Evolutionary conservation across 1,140 invertebrate genomes (phyloP).

Genomic region (Brachionus angularis): DNA sequence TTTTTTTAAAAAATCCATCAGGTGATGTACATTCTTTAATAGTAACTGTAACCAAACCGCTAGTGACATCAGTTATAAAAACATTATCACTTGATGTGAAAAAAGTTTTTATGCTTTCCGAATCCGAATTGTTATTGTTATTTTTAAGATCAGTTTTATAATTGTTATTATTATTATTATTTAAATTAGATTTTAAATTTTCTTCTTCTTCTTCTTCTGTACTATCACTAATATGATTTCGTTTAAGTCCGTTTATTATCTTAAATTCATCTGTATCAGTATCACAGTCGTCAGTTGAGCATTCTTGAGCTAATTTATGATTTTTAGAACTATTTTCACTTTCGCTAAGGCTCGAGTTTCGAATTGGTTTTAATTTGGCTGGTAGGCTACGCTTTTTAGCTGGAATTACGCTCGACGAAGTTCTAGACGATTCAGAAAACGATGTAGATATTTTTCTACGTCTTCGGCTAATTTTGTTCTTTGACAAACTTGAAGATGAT

Average conservation of each 20-base stretch:
- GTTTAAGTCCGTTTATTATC: conserved; percentile 11
- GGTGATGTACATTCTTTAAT: conserved; percentile 34
- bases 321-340: conserved; percentile 18
- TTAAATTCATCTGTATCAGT: background rate
- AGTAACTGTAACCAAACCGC: conserved; percentile 27
- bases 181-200: background rate
- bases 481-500: too few species aligned
- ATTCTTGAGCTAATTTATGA: background rate
- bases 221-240: background rate
- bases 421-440: too few species aligned
- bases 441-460: too few species aligned
- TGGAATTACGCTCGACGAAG: too few species aligned
- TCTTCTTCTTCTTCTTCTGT: background rate
- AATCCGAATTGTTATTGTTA: background rate
- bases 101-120: conserved; percentile 21
- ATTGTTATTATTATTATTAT: background rate
- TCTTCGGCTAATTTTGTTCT: too few species aligned
- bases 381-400: too few species aligned
- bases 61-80: conserved; percentile 34
- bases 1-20: conserved; percentile 31
- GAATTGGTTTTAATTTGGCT: conserved; percentile 10
- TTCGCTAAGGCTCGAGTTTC: background rate
- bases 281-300: background rate
- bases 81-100: conserved; percentile 24
- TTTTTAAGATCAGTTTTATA: background rate